Conservation (phyloP, 2,113 vertebrate genomes). For the Paralichthys olivaceus region DNA sequence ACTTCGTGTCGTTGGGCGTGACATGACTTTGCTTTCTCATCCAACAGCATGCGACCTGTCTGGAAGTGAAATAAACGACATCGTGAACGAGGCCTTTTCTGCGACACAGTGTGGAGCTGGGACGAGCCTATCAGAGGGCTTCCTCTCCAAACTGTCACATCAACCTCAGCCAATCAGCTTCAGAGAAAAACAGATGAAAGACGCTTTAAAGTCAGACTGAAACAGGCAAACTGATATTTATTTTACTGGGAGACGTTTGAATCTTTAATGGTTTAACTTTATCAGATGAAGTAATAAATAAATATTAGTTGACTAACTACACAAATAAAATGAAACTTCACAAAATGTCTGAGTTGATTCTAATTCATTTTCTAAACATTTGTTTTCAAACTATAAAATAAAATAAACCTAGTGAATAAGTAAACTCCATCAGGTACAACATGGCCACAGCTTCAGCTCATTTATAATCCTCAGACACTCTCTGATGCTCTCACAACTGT, state of each 20-base stretch:
- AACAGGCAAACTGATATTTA: not conserved
- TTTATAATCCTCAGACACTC: too few species aligned
- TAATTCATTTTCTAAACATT: not conserved
- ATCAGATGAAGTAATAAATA: too few species aligned
- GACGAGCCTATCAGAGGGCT: conserved; percentile 48
- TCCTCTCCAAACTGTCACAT: conserved; percentile 76
- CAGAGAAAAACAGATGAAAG: not conserved
- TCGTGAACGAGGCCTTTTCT: too few species aligned
- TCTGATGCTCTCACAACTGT: too few species aligned
- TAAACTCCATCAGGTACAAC: too few species aligned
- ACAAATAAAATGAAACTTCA: too few species aligned
- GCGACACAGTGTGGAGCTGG: not conserved
- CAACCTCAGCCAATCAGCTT: conserved; percentile 31
- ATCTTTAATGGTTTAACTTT: too few species aligned
- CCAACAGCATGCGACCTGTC: conserved; percentile 72
- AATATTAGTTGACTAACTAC: too few species aligned
- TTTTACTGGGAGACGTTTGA: not conserved
- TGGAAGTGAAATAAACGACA: conserved; percentile 1
- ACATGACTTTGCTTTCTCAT: conserved; percentile 30
- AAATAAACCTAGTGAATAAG: too few species aligned
- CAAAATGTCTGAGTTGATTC: not conserved
- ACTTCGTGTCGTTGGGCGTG: conserved; percentile 24
- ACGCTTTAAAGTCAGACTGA: conserved; percentile 30
- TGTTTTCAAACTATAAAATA: too few species aligned
- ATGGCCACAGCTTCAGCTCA: too few species aligned